Evolutionary conservation across 2,113 vertebrate genomes (phyloP).

Genomic region (Haemorhous mexicanus): DNA sequence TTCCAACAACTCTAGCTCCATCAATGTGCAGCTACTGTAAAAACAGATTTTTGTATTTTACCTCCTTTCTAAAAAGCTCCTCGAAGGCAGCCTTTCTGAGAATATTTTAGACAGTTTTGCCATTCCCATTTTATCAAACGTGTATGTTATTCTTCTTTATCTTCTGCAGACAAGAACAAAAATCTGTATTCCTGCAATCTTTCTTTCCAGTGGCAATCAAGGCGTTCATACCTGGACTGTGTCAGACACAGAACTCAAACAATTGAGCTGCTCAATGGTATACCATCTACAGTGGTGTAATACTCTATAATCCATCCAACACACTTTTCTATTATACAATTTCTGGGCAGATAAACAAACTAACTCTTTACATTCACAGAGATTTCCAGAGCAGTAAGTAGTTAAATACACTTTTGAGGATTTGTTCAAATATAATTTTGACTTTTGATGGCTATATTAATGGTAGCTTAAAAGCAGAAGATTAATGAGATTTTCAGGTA

Average conservation of each 20-base stretch:
- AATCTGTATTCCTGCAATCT: neutral
- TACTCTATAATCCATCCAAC: neutral
- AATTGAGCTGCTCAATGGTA: neutral
- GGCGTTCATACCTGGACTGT: neutral
- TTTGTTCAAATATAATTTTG: neutral
- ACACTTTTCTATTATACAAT: neutral
- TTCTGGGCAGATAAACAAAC: neutral
- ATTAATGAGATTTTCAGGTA: neutral
- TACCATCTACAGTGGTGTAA: neutral
- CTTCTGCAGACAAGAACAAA: neutral
- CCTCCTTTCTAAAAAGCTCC: neutral
- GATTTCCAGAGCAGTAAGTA: neutral
- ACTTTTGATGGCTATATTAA: neutral
- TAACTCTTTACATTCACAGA: neutral
- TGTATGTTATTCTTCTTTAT: neutral
- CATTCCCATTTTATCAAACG: neutral
- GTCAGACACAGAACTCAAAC: neutral
- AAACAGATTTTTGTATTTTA: neutral
- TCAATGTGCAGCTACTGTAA: neutral
- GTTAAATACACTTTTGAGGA: neutral
- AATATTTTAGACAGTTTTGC: neutral
- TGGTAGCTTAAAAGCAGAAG: neutral
- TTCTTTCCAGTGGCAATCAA: neutral
- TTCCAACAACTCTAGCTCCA: neutral
- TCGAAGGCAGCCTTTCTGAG: neutral